Evolutionary conservation across 2,797 vertebrate genomes (phyloP), one percentile per base, ranked within the genome.

Genomic region (Siniperca obscura): DNA sequence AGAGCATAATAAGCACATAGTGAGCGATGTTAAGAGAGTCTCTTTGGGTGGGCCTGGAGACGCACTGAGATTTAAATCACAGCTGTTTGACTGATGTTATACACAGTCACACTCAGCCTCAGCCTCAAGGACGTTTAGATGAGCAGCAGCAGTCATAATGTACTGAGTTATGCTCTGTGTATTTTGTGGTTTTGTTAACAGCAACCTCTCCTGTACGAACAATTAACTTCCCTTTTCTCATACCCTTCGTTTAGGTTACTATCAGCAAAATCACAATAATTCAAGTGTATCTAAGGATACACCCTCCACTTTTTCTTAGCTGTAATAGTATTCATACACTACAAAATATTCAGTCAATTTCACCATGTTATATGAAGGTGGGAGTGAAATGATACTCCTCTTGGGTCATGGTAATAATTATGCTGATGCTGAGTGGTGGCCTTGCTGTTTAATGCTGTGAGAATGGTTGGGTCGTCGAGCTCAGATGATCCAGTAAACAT

Each of bases 41-140:
- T 87, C 81, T 89, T 89, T 95, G 94, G 94, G 95, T 95, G 95
- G 95, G 89, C 95, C 83, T 40, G 44, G 70, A 81, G 78, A 84
- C 78, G 68, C 76, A 64, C 57, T 86, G 77, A 84, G 81, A 90
- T 92, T 90, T 92, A 86, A 94, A 90, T 94, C 89, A 92, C 68
- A 67, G 81, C 88, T 92, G 87, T 89, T 88, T 94, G 91, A 93
- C 91, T 86, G 80, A 60, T 86, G 84, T 74, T 93, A 81, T 92
- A 93, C 90, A 92, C 91, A 93, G 74, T 80, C 89, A 86, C 87
- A 87, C 82, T 89, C 74, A 80, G 87, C 75, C 77, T 86, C 56
- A 40, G 85, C 65, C 62, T 83, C 11, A 8, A 91, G 89, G 90
- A 90, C 94, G 92, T 93, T 94, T 94, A 90, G 89, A 91, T 86